Evolutionary conservation across 2,797 vertebrate species (phyloP), one percentile per base, ranked within the genome.

Genomic region (Anguilla anguilla): DNA sequence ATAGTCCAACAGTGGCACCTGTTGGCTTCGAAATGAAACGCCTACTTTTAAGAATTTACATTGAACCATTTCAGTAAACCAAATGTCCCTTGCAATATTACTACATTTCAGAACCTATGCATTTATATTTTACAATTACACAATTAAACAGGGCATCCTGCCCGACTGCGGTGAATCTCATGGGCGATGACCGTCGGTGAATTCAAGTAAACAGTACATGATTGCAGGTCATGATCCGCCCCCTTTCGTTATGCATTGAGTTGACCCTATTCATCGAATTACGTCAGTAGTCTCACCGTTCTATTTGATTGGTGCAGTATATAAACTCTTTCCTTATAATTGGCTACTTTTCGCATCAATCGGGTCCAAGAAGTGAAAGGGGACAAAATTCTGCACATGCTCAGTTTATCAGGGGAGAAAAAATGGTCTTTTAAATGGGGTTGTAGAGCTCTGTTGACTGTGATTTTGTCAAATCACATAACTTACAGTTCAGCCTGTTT

Each of bases 1-100:
- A 53, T 53, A 1, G 83, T 61, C 72, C 28, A 69, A 84, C 81
- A 87, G 86, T 55, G 86, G 46, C 86, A 39, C 59, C 86, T 74
- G 59, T 55, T 83, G 86, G 59, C 31, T 11, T n/a, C 43, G 69
- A 53, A 84, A 72, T 43, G 11, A 7, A 82, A 51, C 39, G 39
- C 39, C 22, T 46, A 82, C 19, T 82, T 72, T 72, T 1, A 11
- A 28, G 67, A 72, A 72, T 72, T 31, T 72, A 28, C 10, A 72
- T 72, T 9, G 67, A 72, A 69, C 28, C 67, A 3, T 28, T 77
- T 77, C 15, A 39, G 43, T 1, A 39, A 46, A 17, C 3, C 79
- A 46, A 64, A 49, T n/a, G 5, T 3, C 39, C n/a, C 19, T 15
- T 22, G 28, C 51, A 84, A 53, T 11, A 84, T 31, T 57, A 61